phyloP scores from a whole-genome alignment of 2,113 vertebrate species.

The Tricholaema leucomelas region DNA sequence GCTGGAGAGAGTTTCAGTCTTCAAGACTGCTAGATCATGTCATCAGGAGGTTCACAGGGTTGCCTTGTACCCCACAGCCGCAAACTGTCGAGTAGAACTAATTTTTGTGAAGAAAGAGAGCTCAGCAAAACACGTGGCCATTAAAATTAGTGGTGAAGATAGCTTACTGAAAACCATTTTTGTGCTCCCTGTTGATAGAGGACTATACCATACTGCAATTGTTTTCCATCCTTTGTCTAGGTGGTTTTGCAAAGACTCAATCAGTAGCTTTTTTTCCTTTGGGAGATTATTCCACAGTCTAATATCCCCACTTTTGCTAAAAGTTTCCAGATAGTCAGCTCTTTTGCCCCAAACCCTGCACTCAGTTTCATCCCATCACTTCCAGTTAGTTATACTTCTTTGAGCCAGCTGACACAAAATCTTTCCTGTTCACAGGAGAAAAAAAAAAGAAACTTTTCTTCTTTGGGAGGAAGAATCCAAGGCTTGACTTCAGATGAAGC shows the following conservation, averaged over 20 bases:
- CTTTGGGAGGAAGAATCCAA: neutral
- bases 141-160: neutral
- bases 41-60: neutral
- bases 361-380: slow-evolving; percentile 8
- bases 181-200: neutral
- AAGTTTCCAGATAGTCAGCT: slow-evolving; percentile 37
- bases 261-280: neutral
- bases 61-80: neutral
- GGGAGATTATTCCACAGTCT: slow-evolving; percentile 1
- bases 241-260: neutral
- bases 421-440: neutral
- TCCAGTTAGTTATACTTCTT: slow-evolving; percentile 26
- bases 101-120: neutral
- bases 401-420: neutral
- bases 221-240: neutral
- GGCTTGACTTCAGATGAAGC: neutral
- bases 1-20: neutral
- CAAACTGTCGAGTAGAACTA: neutral
- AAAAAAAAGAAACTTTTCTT: neutral
- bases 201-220: neutral
- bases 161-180: neutral
- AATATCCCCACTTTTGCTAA: slow-evolving; percentile 43
- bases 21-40: neutral
- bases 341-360: neutral
- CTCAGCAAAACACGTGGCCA: neutral